Conservation (phyloP, 2,113 vertebrate genomes). For the Callithrix jacchus region DNA sequence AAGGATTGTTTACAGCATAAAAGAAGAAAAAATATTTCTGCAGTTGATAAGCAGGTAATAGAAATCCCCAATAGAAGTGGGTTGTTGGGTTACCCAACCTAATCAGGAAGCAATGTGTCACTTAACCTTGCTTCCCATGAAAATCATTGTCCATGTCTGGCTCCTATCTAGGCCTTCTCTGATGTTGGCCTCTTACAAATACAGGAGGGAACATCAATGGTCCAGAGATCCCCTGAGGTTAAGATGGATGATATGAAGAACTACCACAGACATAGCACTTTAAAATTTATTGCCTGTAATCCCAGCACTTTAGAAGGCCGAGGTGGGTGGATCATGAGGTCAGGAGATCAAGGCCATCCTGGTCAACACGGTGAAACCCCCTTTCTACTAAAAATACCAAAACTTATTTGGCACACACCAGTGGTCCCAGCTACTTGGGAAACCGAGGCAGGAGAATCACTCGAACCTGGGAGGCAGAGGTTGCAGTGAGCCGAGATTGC, state of each 20-base stretch:
- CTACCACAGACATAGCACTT: neutral
- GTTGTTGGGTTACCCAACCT: neutral
- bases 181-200: neutral
- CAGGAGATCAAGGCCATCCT: too few relatives aligned
- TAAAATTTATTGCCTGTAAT: neutral
- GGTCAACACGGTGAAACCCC: too few relatives aligned
- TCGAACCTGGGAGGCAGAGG: too few relatives aligned
- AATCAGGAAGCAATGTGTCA: conserved; percentile 28
- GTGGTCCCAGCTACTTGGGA: too few relatives aligned
- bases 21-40: neutral
- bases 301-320: too few relatives aligned
- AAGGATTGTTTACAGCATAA: neutral
- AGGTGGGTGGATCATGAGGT: too few relatives aligned
- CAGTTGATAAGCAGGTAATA: neutral
- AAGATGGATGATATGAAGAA: neutral
- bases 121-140: neutral
- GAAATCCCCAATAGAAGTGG: neutral
- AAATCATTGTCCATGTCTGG: neutral
- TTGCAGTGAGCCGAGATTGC: too few relatives aligned
- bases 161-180: neutral
- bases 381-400: too few relatives aligned
- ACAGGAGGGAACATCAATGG: neutral
- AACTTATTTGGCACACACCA: too few relatives aligned
- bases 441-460: too few relatives aligned
- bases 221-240: neutral